These are phyloP conservation scores for Leucophora obtusa DNA, from an alignment of 2,888 invertebrate genomes.

Conservation along the genomic window DNA sequence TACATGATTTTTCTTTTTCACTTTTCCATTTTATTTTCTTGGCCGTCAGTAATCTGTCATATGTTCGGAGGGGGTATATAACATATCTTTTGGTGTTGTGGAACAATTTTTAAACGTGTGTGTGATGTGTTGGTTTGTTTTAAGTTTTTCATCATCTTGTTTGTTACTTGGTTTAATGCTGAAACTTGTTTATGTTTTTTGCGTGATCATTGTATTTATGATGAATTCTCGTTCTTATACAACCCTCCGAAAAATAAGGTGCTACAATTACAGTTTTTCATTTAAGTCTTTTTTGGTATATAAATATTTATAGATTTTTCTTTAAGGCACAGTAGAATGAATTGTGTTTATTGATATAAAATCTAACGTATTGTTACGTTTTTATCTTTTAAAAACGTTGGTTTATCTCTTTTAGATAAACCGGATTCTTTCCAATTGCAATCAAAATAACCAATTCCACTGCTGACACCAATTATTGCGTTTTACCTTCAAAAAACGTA, in stretches of 20 bases:
- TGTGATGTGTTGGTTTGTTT: not conserved
- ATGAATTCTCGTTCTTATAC: not conserved
- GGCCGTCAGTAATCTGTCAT: constrained; percentile 45
- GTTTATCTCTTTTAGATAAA: no score
- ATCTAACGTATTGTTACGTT: no score
- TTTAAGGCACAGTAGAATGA: not conserved
- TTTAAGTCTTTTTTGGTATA: not conserved
- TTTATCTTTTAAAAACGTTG: no score
- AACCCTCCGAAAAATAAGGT: not conserved
- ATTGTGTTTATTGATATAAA: no score
- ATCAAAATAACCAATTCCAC: no score
- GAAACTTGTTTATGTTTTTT: constrained; percentile 53
- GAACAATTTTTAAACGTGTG: not conserved
- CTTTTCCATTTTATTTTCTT: constrained; percentile 9
- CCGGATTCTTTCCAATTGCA: no score
- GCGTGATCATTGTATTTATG: constrained; percentile 54
- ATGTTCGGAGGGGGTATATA: not conserved
- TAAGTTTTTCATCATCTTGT: constrained; percentile 25
- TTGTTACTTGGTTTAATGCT: constrained; percentile 20
- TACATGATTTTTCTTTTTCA: not conserved
- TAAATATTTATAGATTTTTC: not conserved
- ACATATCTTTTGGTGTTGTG: not conserved
- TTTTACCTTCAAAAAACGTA: no score
- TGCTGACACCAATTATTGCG: no score
- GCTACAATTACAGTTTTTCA: not conserved